Conservation (phyloP, 2,888 invertebrate species). For the Adineta ricciae region DNA sequence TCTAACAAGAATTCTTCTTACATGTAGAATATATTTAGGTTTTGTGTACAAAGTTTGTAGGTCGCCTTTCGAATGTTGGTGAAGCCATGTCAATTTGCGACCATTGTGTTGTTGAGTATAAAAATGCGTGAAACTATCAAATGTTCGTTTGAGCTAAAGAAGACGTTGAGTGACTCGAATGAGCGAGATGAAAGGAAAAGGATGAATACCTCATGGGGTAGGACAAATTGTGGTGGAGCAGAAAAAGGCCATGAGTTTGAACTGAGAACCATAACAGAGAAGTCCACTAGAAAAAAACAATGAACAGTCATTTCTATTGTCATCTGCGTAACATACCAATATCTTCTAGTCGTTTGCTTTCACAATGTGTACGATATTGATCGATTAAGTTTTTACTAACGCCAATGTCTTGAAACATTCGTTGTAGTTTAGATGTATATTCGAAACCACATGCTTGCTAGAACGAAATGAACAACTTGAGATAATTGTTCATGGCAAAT, state of each 20-base stretch:
- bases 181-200: background rate
- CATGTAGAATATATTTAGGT: slow-evolving; percentile 53
- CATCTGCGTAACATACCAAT: background rate
- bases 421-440: slow-evolving; percentile 92
- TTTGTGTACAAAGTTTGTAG: slow-evolving; percentile 89
- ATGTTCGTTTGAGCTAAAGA: slow-evolving; percentile 74
- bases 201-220: slow-evolving; percentile 72
- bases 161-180: background rate
- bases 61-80: slow-evolving; percentile 95
- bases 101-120: slow-evolving; percentile 92
- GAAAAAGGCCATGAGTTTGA: slow-evolving; percentile 84
- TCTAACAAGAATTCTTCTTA: slow-evolving; percentile 34
- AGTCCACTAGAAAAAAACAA: slow-evolving; percentile 61
- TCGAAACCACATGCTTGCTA: slow-evolving; percentile 84
- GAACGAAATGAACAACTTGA: background rate
- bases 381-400: slow-evolving; percentile 94
- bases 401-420: slow-evolving; percentile 98
- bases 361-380: slow-evolving; percentile 58
- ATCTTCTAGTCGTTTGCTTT: background rate
- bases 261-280: slow-evolving; percentile 79
- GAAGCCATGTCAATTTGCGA: slow-evolving; percentile 91
- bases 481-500: too few species aligned
- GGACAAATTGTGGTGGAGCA: slow-evolving; percentile 62
- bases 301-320: background rate
- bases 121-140: slow-evolving; percentile 84